These are phyloP conservation scores for Euphydryas editha DNA, from an alignment of 2,888 invertebrate species.

Conservation along the genomic window DNA sequence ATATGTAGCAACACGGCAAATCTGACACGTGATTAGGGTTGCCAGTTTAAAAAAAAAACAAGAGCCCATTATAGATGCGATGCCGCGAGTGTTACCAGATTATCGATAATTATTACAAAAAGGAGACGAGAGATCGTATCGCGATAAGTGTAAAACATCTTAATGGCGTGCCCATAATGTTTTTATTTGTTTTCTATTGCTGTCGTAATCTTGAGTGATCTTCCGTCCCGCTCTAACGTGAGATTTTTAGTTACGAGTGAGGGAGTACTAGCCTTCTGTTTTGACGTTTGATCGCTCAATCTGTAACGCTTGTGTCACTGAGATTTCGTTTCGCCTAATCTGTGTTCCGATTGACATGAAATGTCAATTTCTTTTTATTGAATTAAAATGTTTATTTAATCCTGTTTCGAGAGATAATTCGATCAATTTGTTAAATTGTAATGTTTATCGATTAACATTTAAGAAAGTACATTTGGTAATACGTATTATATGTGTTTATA, in stretches of 20 bases:
- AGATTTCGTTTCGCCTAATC: slow-evolving; percentile 63
- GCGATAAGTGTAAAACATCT: slow-evolving; percentile 75
- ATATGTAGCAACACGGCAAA: slow-evolving; percentile 70
- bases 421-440: slow-evolving; percentile 33
- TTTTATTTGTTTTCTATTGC: slow-evolving; percentile 78
- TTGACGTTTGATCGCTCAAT: slow-evolving; percentile 75
- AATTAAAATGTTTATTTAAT: slow-evolving; percentile 48
- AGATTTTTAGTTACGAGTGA: slow-evolving; percentile 45
- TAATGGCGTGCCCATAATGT: slow-evolving; percentile 77
- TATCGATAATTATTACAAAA: slow-evolving; percentile 82
- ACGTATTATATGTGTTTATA: neutral
- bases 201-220: slow-evolving; percentile 53
- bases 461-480: slow-evolving; percentile 26
- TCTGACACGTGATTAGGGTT: slow-evolving; percentile 83
- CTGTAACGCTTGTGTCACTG: slow-evolving; percentile 59
- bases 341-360: slow-evolving; percentile 64
- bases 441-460: slow-evolving; percentile 20
- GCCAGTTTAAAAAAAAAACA: slow-evolving; percentile 74
- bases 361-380: slow-evolving; percentile 48
- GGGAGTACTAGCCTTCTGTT: slow-evolving; percentile 56
- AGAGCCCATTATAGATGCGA: slow-evolving; percentile 73
- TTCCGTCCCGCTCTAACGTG: slow-evolving; percentile 54
- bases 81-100: slow-evolving; percentile 79
- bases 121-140: slow-evolving; percentile 72
- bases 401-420: slow-evolving; percentile 38